A percentile compares a stretch with the other conserved stretches of the same genome.
Evolutionary conservation across 2,888 invertebrate genomes (phyloP).

Genomic region (Ellobium chinense): DNA sequence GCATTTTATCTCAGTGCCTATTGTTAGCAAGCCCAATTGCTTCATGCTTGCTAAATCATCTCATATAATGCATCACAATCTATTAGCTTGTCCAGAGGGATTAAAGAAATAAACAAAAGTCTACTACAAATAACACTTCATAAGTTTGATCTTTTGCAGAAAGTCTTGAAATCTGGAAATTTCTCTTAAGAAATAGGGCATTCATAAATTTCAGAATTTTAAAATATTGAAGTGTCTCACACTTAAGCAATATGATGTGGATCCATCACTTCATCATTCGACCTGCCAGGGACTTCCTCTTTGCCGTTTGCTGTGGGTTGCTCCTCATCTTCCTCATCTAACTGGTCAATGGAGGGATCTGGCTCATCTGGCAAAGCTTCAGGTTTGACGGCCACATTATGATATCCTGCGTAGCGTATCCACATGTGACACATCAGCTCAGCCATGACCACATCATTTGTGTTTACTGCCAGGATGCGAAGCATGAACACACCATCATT

Average conservation of each 20-base stretch:
- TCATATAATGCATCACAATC: no score
- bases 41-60: no score
- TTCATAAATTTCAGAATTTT: no score
- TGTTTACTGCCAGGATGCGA: constrained; percentile 49
- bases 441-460: constrained; percentile 49
- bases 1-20: no score
- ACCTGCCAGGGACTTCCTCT: not conserved
- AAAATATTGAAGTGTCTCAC: no score
- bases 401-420: constrained; percentile 40
- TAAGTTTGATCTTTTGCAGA: no score
- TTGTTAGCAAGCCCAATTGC: no score
- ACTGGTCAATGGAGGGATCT: not conserved
- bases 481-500: constrained; percentile 51
- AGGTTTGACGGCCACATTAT: not conserved
- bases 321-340: constrained; percentile 20
- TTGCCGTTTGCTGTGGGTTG: not conserved
- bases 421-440: constrained; percentile 45
- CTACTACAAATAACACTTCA: no score
- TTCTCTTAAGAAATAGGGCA: no score
- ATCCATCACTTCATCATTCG: not conserved
- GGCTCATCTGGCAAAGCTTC: constrained; percentile 1
- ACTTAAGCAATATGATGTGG: constrained; percentile 8
- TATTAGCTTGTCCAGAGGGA: no score
- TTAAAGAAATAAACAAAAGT: no score
- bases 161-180: no score